Evolutionary conservation across 2,888 invertebrate genomes (phyloP), one percentile per base, ranked within the genome.

Genomic region (Hydrotaea cyrtoneurina): DNA sequence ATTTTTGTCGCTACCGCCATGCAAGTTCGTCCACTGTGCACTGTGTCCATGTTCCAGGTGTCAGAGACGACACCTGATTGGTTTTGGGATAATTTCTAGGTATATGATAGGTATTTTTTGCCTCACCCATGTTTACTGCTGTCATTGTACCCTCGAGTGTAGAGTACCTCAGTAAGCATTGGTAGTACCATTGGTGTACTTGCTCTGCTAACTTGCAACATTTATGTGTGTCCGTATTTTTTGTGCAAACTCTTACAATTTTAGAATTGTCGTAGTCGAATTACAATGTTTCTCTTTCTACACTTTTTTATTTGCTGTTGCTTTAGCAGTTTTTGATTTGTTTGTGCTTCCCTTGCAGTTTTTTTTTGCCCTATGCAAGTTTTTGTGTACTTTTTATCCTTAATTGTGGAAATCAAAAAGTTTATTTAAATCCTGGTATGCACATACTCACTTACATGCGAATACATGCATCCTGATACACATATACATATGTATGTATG

Each of bases 321-420:
- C 57, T 64, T 8, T 62, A 5, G 39, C 13, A 75, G 19, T 15
- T 66, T 77, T 46, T 71, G 21, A 43, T 69, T 46, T 55, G 62
- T 66, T 62, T 57, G 46, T 82, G 55, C 59, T 75, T 10, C 71
- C 43, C 13, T 62, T 75, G 59, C 23, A 62, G 46, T 62, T 62
- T 59, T 76, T 74, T 64, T 46, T 31, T 31, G 3, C 7, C 17
- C 31, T 55, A 21, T 21, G 19, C 31, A 31, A 55, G 55, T 55
- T 36, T 31, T 31, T 59, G 21, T 57, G 57, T 77, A 79, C 23
- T 79, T 77, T 79, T 77, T 73, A 77, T 31, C 50, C 75, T 72
- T 84, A 81, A 84, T 78, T 84, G 75, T 73, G 19, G n/a, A 79
- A 84, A 81, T 84, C 78, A 84, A 81, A 84, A 84, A 84, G 81